Conservation (phyloP, 2,797 vertebrate genomes). For the Pantherophis alleghaniensis region DNA sequence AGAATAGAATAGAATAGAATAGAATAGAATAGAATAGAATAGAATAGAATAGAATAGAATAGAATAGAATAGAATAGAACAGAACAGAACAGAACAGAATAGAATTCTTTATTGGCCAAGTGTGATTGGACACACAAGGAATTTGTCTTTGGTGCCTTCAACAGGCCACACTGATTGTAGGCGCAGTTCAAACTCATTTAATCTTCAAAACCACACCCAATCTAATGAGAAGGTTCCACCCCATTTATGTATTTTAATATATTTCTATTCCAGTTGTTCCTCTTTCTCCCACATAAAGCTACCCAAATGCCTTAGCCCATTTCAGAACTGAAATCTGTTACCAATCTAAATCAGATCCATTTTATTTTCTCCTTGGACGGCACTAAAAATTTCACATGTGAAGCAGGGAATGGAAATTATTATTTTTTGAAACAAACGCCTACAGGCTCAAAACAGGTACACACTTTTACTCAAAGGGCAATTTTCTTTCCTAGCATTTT, state of each 20-base stretch:
- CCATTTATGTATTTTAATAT: background rate
- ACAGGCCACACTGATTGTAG: too few species aligned
- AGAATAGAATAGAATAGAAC: too few species aligned
- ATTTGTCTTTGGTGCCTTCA: background rate
- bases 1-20: too few species aligned
- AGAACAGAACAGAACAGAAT: too few species aligned
- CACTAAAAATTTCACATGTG: background rate
- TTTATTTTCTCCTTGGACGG: background rate
- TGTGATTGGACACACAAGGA: too few species aligned
- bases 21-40: too few species aligned
- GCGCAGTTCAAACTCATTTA: background rate
- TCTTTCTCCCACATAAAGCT: background rate
- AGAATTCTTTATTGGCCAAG: too few species aligned
- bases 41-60: too few species aligned
- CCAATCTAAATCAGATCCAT: background rate
- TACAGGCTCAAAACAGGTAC: background rate
- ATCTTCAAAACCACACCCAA: background rate
- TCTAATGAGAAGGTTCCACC: background rate
- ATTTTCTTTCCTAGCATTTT: background rate
- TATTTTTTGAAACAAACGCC: background rate
- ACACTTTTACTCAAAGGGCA: background rate
- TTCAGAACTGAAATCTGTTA: background rate
- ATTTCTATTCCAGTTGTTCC: background rate
- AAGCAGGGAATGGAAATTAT: background rate
- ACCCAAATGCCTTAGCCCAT: background rate